Conservation (phyloP, 2,888 invertebrate genomes). For the Elysia crispata region DNA sequence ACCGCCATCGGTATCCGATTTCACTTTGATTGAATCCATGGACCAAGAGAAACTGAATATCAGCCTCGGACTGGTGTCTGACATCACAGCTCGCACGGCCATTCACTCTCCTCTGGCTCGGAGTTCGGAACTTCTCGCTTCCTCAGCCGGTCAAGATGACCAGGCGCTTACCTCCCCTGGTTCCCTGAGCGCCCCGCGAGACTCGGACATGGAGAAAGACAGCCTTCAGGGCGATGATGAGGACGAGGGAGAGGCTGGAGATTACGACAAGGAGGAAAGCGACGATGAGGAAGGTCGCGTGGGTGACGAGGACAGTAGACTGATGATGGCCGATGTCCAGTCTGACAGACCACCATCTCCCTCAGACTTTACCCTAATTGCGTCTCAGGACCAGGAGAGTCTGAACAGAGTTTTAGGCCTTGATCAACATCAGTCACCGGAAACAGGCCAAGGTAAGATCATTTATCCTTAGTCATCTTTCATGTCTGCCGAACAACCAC, state of each 20-base stretch:
- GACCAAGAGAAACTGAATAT: constrained; percentile 53
- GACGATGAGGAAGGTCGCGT: constrained; percentile 52
- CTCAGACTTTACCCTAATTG: constrained; percentile 73
- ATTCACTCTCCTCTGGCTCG: not conserved
- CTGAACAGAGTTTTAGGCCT: constrained; percentile 60
- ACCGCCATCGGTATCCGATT: constrained; percentile 75
- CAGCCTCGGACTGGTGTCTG: constrained; percentile 46
- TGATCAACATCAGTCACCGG: not conserved
- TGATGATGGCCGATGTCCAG: constrained; percentile 37
- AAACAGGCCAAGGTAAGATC: not conserved
- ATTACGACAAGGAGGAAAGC: constrained; percentile 11
- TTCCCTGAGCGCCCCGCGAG: constrained; percentile 11
- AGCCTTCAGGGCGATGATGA: constrained; percentile 49
- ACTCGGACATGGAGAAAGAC: constrained; percentile 52
- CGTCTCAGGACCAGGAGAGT: constrained; percentile 70
- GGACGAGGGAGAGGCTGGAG: constrained; percentile 44
- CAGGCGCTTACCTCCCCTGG: not conserved
- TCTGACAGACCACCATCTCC: constrained; percentile 73
- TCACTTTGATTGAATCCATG: constrained; percentile 69
- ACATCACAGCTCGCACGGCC: not conserved
- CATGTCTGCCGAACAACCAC: too few relatives aligned
- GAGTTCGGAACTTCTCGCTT: constrained; percentile 34
- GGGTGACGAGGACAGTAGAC: constrained; percentile 37
- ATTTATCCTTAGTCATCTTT: too few relatives aligned
- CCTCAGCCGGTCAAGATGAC: not conserved